Evolutionary conservation across 2,797 vertebrate species (phyloP).

Genomic region (Carduelis carduelis): DNA sequence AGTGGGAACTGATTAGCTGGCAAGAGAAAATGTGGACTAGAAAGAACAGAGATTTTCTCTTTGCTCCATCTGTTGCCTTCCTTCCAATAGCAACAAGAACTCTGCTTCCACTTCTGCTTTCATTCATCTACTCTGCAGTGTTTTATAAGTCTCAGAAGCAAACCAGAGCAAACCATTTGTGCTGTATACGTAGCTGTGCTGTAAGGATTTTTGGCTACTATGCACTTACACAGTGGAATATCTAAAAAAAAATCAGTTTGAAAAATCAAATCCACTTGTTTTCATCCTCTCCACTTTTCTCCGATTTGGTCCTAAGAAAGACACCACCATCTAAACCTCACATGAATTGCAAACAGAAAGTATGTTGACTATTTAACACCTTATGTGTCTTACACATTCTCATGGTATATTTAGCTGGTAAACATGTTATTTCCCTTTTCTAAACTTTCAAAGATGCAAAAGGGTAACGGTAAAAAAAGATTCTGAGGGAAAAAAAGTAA

Average conservation of each 20-base stretch:
- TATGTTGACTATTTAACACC: background rate
- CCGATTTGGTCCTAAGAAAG: background rate
- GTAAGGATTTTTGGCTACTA: background rate
- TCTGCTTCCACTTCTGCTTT: conserved; percentile 9
- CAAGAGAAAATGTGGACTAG: background rate
- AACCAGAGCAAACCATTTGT: background rate
- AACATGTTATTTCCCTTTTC: background rate
- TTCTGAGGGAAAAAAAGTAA: background rate
- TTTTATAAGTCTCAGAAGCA: background rate
- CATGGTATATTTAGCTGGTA: background rate
- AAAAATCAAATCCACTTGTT: background rate
- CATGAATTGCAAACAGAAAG: background rate
- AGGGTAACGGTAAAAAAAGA: background rate
- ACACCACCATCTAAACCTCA: background rate
- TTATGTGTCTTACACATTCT: background rate
- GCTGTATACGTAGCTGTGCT: background rate
- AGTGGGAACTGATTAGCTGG: background rate
- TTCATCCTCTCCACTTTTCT: background rate
- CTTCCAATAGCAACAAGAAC: background rate
- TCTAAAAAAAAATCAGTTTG: background rate
- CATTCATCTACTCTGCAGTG: background rate
- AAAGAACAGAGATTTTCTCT: background rate
- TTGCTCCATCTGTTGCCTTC: conserved; percentile 4
- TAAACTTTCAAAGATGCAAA: background rate
- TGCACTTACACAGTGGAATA: background rate